Base-by-base conservation (phyloP, 2,888 invertebrate species). In the Cheilosia variabilis region DNA sequence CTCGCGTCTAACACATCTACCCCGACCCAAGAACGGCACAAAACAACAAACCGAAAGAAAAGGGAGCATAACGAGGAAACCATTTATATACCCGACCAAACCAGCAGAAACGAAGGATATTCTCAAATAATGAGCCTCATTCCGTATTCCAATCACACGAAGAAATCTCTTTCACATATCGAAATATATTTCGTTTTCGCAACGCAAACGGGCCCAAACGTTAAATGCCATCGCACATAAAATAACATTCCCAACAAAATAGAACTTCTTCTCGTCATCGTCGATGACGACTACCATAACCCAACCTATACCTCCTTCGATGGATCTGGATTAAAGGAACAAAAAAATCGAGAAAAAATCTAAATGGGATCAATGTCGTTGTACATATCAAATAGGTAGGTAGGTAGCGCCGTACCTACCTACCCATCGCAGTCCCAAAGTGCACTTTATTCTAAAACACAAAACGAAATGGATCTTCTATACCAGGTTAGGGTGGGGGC, bases 81-180 rank as follows among this genome's bases (percentile, higher is more conserved):
- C 76, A 76, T 81, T 86, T 77, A 71, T 77, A 71, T 71, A 71
- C 55, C 65, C 72, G 52, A 43, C 43, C 31, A 68, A 62, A 63
- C 47, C 47, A 66, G 77, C 63, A 66, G 57, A 60, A 62, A 65
- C 57, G 60, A 72, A 80, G 87, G 87, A 87, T 87, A 87, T 87
- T 87, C 82, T 82, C 53, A 87, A 87, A 87, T 87, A 87, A 87
- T 87, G 87, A 87, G 87, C 87, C 87, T 87, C 82, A 87, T 87
- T 87, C 63, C 77, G 87, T 82, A 87, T 87, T 87, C 87, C 81
- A 82, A 87, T 87, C 87, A 87, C 87, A 87, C 78, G 82, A 69
- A 77, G 82, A 82, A 82, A 82, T 82, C 82, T 87, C 87, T 87
- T 82, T 82, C 87, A 87, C 72, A 87, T 73, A 73, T 82, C 72